Percentiles rank a stretch among this genome's conserved stretches.
Evolutionary conservation across 2,888 invertebrate species (phyloP).

Genomic region (Ypsolopha sequella): DNA sequence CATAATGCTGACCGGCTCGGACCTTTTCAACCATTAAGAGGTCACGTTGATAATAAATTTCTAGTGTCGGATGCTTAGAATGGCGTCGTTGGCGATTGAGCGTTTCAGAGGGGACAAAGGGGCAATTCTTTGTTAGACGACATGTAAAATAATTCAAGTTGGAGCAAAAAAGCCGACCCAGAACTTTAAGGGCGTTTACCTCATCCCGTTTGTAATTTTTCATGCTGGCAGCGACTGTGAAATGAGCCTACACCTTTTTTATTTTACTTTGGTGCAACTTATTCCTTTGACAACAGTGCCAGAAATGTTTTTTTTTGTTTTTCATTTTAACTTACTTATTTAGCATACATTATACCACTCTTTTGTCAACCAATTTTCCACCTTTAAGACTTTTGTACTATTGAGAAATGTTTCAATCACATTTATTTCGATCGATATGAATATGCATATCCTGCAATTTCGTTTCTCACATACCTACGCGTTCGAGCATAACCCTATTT

Average conservation of each 20-base stretch:
- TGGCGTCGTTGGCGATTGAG: constrained; percentile 5
- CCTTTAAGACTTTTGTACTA: no score
- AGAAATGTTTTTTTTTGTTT: no score
- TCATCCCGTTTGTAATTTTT: constrained; percentile 10
- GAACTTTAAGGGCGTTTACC: constrained; percentile 30
- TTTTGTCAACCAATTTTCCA: no score
- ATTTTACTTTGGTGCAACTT: no score
- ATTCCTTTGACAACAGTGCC: no score
- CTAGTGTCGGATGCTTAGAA: constrained; percentile 4
- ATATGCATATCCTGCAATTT: no score
- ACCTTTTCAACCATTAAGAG: constrained; percentile 4
- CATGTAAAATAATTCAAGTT: constrained; percentile 36
- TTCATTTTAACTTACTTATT: no score
- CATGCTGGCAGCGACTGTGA: neutral
- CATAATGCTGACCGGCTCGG: neutral
- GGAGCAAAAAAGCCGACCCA: constrained; percentile 13
- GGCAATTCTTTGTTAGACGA: constrained; percentile 17
- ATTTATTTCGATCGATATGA: no score
- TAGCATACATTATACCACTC: no score
- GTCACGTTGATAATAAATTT: constrained; percentile 7
- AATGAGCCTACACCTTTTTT: no score
- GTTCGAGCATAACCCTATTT: neutral
- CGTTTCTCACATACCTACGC: no score
- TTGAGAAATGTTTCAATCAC: no score
- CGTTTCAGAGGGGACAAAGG: constrained; percentile 2